Percentiles rank a stretch among this genome's conserved stretches.
Conservation (phyloP, 2,888 invertebrate species). For the Watsonalla cultraria region DNA sequence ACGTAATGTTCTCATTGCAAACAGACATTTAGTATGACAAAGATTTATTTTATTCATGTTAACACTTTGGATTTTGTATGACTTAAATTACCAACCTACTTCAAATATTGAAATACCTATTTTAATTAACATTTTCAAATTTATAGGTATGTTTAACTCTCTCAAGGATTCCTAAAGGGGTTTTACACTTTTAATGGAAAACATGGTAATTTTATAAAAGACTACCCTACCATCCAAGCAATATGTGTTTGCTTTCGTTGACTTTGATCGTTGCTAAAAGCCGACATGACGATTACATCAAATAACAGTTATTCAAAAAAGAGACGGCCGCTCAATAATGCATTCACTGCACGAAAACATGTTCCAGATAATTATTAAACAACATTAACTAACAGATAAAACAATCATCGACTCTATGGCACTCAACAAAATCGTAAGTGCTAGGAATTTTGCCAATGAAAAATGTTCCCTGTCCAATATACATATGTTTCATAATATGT, state of each 20-base stretch:
- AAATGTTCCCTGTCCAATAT: conserved; percentile 7
- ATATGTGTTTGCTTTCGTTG: not conserved
- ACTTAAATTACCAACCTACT: too few relatives aligned
- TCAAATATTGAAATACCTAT: too few relatives aligned
- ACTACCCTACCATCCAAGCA: not conserved
- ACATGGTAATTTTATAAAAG: too few relatives aligned
- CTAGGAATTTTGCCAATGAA: conserved; percentile 5
- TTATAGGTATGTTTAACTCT: too few relatives aligned
- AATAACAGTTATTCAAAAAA: conserved; percentile 53
- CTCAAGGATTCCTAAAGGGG: too few relatives aligned
- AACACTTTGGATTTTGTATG: too few relatives aligned
- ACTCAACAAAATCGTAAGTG: conserved; percentile 10
- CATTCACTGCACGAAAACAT: conserved; percentile 52
- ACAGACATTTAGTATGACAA: not conserved
- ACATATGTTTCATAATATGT: conserved; percentile 19
- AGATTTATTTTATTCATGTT: not conserved
- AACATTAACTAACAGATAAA: conserved; percentile 68
- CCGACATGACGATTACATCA: conserved; percentile 47
- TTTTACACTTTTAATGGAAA: too few relatives aligned
- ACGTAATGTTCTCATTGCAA: not conserved
- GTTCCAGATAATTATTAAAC: conserved; percentile 70
- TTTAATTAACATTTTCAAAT: too few relatives aligned
- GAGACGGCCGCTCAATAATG: conserved; percentile 44
- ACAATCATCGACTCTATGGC: conserved; percentile 41
- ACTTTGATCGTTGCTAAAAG: not conserved